phyloP scores from a whole-genome alignment of 2,797 vertebrate genomes.

The Mus spretus region DNA sequence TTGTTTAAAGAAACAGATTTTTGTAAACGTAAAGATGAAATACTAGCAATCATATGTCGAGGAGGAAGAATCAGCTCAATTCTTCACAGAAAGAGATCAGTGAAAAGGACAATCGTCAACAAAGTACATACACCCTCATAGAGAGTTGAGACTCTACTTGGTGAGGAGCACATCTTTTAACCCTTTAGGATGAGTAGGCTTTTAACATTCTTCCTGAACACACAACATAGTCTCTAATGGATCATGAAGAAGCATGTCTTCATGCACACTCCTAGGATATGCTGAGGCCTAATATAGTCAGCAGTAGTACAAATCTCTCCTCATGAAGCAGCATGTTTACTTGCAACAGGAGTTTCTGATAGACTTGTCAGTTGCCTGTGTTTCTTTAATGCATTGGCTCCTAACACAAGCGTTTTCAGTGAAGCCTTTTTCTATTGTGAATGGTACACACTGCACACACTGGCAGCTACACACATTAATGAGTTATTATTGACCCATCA shows the following conservation, averaged over 20 bases:
- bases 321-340: background rate
- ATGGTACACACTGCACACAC: background rate
- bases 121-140: background rate
- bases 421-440: conserved; percentile 32
- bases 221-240: background rate
- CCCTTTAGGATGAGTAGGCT: conserved; percentile 15
- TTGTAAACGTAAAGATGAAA: conserved; percentile 21
- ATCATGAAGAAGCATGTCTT: background rate
- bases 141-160: background rate
- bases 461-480: background rate
- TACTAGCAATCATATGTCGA: background rate
- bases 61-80: background rate
- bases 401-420: background rate
- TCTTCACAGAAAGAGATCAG: conserved; percentile 18
- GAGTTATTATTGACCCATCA: background rate
- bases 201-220: background rate
- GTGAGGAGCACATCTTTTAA: background rate
- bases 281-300: background rate
- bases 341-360: conserved; percentile 48
- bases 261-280: conserved; percentile 34
- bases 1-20: conserved; percentile 1
- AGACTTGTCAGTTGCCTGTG: conserved; percentile 44
- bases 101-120: background rate
- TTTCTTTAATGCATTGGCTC: conserved; percentile 17
- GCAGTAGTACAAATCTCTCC: background rate